Evolutionary conservation across 1,140 invertebrate species (phyloP), one percentile per base, ranked within the genome.

Genomic region (Babylonia areolata): DNA sequence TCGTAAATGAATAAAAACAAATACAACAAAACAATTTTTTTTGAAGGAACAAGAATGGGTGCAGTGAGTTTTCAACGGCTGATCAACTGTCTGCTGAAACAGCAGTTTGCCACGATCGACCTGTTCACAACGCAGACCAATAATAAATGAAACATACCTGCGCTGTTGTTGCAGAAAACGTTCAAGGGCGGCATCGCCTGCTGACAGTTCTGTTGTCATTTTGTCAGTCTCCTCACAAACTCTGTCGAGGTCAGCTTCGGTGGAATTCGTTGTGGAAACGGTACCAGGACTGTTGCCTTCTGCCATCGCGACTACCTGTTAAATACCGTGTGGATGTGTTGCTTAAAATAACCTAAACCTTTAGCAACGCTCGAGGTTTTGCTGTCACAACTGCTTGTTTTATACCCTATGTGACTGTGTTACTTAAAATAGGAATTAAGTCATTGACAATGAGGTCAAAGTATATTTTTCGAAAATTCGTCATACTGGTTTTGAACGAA

Each of bases 131-230:
- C 31, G 12, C n/a, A 40, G 5, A 46, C 31, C 37, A 23, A 23
- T 37, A 5, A 69, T 5, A 37, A 31, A 35, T 17, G 51, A 71
- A 73, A 78, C 33, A 83, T 39, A 90, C 89, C 88, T 88, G 71
- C 87, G 85, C 40, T 86, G 78, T 86, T 89, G 86, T 54, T 90
- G 84, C 46, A 89, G 80, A 46, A 90, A 88, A 84, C 85, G 42
- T 31, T 86, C 75, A 73, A 90, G 79, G 20, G 54, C 79, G 20
- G 64, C 35, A 54, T 87, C 86, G 33, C 84, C 78, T 35, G 40
- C 69, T n/a, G 40, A 51, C 37, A 46, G 40, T 12, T 37, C 73
- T 5, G 31, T 31, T 9, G 39, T 28, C 46, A 79, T 85, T 51
- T 0, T 39, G 5, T 35, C 37, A 12, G 39, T 40, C 54, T 77